Base-by-base conservation (phyloP, 2,888 invertebrate genomes). In the Schizotus pectinicornis region DNA sequence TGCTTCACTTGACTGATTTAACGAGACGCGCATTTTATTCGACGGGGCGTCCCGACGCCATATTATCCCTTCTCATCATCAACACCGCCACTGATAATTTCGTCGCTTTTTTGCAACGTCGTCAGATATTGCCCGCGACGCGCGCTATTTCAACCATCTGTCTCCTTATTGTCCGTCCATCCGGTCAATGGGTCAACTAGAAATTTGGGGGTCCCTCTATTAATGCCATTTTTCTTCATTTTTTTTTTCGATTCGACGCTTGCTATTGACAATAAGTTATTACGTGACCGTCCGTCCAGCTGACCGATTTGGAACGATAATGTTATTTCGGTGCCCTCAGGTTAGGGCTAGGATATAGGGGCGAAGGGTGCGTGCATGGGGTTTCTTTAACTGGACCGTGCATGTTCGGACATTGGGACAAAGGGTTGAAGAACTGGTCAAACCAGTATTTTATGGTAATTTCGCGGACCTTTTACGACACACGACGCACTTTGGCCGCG, bases 1-100 rank as follows among this genome's bases (percentile, higher is more conserved):
- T 76, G 76, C 77, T 72, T 73, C 76, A 74, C 74, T 77, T 75
- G 70, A 68, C 71, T 70, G 76, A 76, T 77, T 78, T 76, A 76
- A 77, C 73, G 75, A 76, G 75, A 73, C 69, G 69, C 22, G 22
- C 22, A 22, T 22, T 22, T 22, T 65, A 67, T 58, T 11, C 12
- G n/a, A 11, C 14, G n/a, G 13, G 22, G 22, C 22, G 22, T 22
- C 22, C 22, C 22, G 22, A 22, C 22, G 22, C 22, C 22, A 5
- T 41, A 22, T 22, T 22, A 22, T 52, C 59, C 57, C 58, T 55
- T 58, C 53, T 48, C 48, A 42, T 34, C 32, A n/a, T n/a, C n/a
- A n/a, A n/a, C n/a, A n/a, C n/a, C n/a, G n/a, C n/a, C n/a, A n/a
- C n/a, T n/a, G n/a, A n/a, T n/a, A n/a, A n/a, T n/a, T n/a, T n/a